Conservation (phyloP, 1,140 invertebrate species). For the Neodiprion lecontei region DNA sequence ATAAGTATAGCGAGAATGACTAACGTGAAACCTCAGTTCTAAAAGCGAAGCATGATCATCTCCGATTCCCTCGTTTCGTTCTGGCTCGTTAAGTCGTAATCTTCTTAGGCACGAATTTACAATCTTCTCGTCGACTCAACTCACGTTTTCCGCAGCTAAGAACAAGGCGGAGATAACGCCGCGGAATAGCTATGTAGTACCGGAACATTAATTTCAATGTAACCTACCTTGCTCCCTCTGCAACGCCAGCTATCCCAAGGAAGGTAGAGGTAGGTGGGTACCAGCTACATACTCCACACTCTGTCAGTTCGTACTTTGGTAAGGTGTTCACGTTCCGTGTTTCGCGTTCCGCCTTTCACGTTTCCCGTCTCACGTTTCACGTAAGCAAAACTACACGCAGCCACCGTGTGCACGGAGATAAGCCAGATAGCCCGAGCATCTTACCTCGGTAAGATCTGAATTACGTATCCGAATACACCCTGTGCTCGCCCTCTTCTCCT, state of each 20-base stretch:
- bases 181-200: slow-evolving; percentile 18
- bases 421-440: slow-evolving; percentile 21
- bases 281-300: neutral
- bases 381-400: slow-evolving; percentile 49
- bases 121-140: slow-evolving; percentile 43
- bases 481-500: neutral
- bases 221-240: neutral
- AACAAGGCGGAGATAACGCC: slow-evolving; percentile 24
- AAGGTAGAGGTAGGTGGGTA: neutral
- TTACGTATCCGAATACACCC: neutral
- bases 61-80: slow-evolving; percentile 1
- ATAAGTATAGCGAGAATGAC: neutral
- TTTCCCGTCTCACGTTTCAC: slow-evolving; percentile 23
- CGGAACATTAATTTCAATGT: neutral
- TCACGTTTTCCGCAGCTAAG: slow-evolving; percentile 40
- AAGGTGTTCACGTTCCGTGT: slow-evolving; percentile 46
- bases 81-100: slow-evolving; percentile 4
- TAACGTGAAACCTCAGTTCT: neutral
- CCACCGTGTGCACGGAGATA: slow-evolving; percentile 52
- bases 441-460: slow-evolving; percentile 1
- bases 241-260: neutral
- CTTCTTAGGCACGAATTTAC: slow-evolving; percentile 30
- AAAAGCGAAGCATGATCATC: neutral
- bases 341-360: neutral
- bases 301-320: slow-evolving; percentile 37